Conservation (phyloP, 2,888 invertebrate species). For the Tachina grossa region DNA sequence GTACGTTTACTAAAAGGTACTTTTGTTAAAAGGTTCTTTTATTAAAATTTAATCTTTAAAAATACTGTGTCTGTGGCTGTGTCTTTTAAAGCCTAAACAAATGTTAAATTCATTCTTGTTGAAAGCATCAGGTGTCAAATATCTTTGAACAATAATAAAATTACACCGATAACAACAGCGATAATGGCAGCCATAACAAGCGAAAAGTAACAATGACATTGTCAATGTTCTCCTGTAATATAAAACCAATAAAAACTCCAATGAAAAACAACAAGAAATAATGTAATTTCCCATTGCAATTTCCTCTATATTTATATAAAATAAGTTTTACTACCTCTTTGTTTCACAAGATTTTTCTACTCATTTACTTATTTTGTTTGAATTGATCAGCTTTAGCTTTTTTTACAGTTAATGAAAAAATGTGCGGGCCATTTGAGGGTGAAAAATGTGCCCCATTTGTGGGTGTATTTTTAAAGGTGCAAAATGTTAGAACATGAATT, state of each 20-base stretch:
- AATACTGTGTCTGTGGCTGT: too few relatives aligned
- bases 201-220: constrained; percentile 44
- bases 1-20: not conserved
- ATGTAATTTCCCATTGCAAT: constrained; percentile 68
- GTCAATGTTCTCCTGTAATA: constrained; percentile 35
- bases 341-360: not conserved
- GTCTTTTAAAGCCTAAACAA: not conserved
- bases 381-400: constrained; percentile 43
- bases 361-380: constrained; percentile 8
- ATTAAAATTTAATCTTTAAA: not conserved
- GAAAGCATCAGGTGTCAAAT: constrained; percentile 67
- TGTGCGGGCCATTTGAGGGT: not conserved
- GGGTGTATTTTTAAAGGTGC: constrained; percentile 47
- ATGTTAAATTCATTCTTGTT: not conserved
- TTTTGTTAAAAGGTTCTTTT: not conserved
- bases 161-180: not conserved
- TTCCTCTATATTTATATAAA: constrained; percentile 57
- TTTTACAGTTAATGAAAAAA: not conserved
- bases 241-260: constrained; percentile 36
- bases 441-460: not conserved
- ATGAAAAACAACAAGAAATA: constrained; percentile 54
- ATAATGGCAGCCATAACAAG: constrained; percentile 5
- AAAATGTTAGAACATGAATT: constrained; percentile 50
- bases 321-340: constrained; percentile 15
- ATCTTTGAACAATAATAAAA: constrained; percentile 41